Percentiles rank a stretch among this genome's conserved stretches.
Evolutionary conservation across 2,797 vertebrate genomes (phyloP).

Genomic region (Myoxocephalus aenaeus): DNA sequence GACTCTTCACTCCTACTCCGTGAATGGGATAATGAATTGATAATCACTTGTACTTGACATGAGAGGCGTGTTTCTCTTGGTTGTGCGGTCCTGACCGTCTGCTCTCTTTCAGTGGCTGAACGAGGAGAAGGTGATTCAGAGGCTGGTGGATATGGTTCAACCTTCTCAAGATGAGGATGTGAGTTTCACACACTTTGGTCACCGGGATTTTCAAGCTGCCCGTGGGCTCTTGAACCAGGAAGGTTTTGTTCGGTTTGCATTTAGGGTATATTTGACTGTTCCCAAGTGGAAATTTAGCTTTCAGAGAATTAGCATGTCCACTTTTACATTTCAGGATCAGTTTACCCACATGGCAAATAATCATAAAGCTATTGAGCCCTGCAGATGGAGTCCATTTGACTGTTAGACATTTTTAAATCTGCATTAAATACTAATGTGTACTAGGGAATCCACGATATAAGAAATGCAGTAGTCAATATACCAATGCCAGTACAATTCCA

Average conservation of each 20-base stretch:
- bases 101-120: conserved; percentile 91
- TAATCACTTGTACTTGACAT: not conserved
- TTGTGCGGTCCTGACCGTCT: not conserved
- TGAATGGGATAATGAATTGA: not conserved
- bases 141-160: conserved; percentile 96
- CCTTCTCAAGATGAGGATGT: conserved; percentile 98
- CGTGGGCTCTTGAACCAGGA: not conserved
- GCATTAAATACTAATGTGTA: not conserved
- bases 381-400: not conserved
- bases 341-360: not conserved
- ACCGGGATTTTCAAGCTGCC: not conserved
- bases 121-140: conserved; percentile 97
- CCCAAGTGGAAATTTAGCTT: not conserved
- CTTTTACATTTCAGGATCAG: not conserved
- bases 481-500: not conserved
- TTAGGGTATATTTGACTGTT: not conserved
- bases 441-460: not conserved
- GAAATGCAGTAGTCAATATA: not conserved
- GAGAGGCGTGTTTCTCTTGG: not conserved
- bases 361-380: not conserved
- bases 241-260: not conserved
- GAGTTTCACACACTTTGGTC: conserved; percentile 74
- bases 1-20: not conserved
- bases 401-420: not conserved
- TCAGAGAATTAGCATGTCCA: not conserved